phyloP scores from a whole-genome alignment of 1,140 invertebrate genomes.

The Drosophila chauvacae region DNA sequence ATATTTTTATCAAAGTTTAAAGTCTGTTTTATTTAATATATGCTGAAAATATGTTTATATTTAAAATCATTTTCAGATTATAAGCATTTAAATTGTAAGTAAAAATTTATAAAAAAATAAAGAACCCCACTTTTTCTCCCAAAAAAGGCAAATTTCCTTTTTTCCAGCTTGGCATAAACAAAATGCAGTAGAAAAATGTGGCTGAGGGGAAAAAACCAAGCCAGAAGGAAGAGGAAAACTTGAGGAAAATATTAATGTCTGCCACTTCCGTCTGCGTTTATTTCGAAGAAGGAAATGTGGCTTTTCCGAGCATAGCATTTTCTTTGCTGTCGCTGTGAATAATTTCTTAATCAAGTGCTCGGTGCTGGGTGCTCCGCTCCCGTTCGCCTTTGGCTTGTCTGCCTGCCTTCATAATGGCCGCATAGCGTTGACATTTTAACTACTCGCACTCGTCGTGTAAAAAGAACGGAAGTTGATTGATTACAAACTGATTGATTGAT shows the following conservation, averaged over 20 bases:
- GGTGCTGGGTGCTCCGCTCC: neutral
- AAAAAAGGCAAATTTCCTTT: constrained; percentile 19
- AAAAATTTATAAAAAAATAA: neutral
- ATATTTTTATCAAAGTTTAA: too few relatives aligned
- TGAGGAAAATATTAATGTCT: constrained; percentile 20
- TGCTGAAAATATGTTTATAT: too few relatives aligned
- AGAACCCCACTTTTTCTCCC: neutral
- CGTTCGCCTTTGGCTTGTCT: constrained; percentile 3
- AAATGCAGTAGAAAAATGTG: constrained; percentile 45
- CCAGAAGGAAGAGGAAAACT: neutral
- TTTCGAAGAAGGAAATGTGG: constrained; percentile 23
- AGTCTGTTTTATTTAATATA: too few relatives aligned
- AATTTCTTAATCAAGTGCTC: constrained; percentile 43
- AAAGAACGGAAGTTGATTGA: constrained; percentile 49
- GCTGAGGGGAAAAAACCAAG: too few relatives aligned
- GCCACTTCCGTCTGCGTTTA: constrained; percentile 34
- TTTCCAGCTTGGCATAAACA: constrained; percentile 57
- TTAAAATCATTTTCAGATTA: too few relatives aligned
- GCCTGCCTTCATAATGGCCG: constrained; percentile 1
- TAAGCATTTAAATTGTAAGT: too few relatives aligned
- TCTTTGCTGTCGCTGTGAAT: constrained; percentile 8
- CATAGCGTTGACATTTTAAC: constrained; percentile 48
- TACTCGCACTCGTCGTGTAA: constrained; percentile 30
- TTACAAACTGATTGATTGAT: constrained; percentile 50
- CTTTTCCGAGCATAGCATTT: constrained; percentile 38